Evolutionary conservation across 2,888 invertebrate species (phyloP).

Genomic region (Hymenopus coronatus): DNA sequence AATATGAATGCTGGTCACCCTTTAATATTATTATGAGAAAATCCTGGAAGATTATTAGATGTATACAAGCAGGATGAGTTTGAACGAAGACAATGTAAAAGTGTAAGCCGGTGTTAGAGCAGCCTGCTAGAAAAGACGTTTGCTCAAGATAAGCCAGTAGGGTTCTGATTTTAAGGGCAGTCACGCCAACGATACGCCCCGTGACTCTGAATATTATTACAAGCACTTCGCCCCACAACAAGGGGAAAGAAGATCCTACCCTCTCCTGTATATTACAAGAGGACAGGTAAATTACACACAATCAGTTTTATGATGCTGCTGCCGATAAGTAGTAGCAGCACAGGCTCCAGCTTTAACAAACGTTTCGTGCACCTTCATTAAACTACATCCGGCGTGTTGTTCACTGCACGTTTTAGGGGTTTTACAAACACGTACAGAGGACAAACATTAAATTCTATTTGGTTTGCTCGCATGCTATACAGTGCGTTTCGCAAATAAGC

Average conservation of each 20-base stretch:
- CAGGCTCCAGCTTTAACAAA: not conserved
- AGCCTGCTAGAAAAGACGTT: not conserved
- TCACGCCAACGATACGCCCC: not conserved
- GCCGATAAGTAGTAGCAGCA: not conserved
- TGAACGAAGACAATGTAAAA: not conserved
- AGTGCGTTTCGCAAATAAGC: too few relatives aligned
- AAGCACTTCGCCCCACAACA: not conserved
- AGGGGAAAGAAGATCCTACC: not conserved
- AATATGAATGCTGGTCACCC: too few relatives aligned
- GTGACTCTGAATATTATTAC: not conserved
- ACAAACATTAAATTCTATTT: too few relatives aligned
- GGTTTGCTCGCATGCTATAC: too few relatives aligned
- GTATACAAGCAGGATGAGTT: not conserved
- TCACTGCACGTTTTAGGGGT: too few relatives aligned
- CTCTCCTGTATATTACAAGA: not conserved
- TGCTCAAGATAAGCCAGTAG: not conserved
- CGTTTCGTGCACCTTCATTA: not conserved
- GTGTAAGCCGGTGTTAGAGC: not conserved
- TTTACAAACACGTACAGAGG: too few relatives aligned
- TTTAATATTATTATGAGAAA: too few relatives aligned
- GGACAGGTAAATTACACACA: not conserved
- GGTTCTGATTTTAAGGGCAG: not conserved
- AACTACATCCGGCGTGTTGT: too few relatives aligned
- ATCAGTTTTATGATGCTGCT: not conserved
- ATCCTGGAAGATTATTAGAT: too few relatives aligned